A percentile compares a stretch with the other conserved stretches of the same genome.
These are phyloP conservation scores for Catostylus mosaicus DNA, from an alignment of 30 jellyfish, hydroid and myxozoan species.

Conservation along the genomic window DNA sequence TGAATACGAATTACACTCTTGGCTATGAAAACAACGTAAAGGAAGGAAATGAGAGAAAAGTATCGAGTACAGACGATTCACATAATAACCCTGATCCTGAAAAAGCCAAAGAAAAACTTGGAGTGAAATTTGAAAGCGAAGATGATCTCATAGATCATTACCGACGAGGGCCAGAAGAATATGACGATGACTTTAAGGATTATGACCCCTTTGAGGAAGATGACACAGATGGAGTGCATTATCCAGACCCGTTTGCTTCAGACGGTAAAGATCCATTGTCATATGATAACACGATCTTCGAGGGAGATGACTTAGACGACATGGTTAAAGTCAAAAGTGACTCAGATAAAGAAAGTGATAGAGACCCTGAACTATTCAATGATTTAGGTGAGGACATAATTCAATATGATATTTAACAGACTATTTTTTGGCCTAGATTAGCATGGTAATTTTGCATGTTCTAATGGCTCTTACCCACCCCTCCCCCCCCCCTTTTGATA, in stretches of 20 bases:
- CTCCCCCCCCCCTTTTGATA: no score
- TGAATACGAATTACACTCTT: conserved; percentile 16
- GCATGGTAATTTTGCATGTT: no score
- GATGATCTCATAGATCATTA: conserved; percentile 57
- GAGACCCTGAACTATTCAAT: conserved; percentile 19
- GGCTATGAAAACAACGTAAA: conserved; percentile 55
- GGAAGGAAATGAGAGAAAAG: background rate
- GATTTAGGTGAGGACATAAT: conserved; percentile 46
- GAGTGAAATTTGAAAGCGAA: conserved; percentile 65
- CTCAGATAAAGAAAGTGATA: conserved; percentile 31
- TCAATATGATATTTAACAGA: conserved; percentile 46
- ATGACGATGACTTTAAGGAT: conserved; percentile 34
- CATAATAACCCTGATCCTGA: conserved; percentile 16
- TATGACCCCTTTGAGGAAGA: conserved; percentile 57
- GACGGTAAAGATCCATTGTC: conserved; percentile 12
- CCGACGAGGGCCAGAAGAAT: conserved; percentile 22
- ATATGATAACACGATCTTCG: conserved; percentile 19
- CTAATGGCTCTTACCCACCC: no score
- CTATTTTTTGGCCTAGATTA: background rate
- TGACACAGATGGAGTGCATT: background rate
- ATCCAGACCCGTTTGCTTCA: conserved; percentile 27
- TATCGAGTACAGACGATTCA: background rate
- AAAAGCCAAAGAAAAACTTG: conserved; percentile 38
- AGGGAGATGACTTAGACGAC: conserved; percentile 28
- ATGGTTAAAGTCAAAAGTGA: conserved; percentile 28